Conservation (phyloP, 2,113 vertebrate species). For the Pseudolaguvia tuberculata region DNA sequence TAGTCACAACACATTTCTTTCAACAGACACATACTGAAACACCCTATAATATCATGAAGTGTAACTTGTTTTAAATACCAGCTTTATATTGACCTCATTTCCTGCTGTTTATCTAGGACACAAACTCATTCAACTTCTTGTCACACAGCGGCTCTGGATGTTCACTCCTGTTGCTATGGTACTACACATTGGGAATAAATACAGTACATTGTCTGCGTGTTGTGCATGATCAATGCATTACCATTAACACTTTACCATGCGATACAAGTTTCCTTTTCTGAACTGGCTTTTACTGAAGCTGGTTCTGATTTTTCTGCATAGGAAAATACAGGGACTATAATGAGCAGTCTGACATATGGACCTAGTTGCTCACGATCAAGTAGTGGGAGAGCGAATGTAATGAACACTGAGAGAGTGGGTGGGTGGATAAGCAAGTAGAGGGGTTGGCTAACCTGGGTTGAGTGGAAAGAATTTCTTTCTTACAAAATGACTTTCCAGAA, state of each 20-base stretch:
- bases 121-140: conserved; percentile 38
- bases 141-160: background rate
- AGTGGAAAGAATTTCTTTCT: conserved; percentile 52
- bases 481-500: conserved; percentile 51
- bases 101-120: conserved; percentile 37
- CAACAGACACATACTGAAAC: no score
- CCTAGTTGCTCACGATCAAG: conserved; percentile 19
- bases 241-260: background rate
- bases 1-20: background rate
- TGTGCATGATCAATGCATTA: background rate
- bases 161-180: background rate
- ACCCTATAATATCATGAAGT: background rate
- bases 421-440: conserved; percentile 15
- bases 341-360: conserved; percentile 27
- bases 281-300: background rate
- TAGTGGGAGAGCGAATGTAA: background rate
- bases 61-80: background rate
- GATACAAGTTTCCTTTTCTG: background rate
- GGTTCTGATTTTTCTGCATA: conserved; percentile 7
- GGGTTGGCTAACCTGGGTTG: conserved; percentile 42
- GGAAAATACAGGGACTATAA: conserved; percentile 1
- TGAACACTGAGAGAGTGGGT: conserved; percentile 10
- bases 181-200: conserved; percentile 13
- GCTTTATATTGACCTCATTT: conserved; percentile 44
- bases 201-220: background rate